phyloP scores from a whole-genome alignment of 1,140 invertebrate species.

The Acarapis woodi region DNA sequence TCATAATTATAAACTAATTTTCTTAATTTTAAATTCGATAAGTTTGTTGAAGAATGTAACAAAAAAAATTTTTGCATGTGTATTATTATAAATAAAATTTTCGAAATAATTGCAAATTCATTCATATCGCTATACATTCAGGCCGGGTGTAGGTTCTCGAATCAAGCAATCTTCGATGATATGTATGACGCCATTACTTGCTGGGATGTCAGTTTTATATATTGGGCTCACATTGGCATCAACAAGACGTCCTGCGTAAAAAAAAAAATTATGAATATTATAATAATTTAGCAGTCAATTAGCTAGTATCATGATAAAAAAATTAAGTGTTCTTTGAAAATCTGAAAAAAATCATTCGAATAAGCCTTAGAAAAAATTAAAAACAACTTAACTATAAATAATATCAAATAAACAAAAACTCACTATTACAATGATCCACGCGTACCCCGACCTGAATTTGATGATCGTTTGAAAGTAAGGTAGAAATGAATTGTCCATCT shows the following conservation, averaged over 20 bases:
- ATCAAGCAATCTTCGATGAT: too few species aligned
- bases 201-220: slow-evolving; percentile 21
- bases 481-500: slow-evolving; percentile 14
- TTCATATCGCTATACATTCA: too few species aligned
- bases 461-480: slow-evolving; percentile 10
- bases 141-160: too few species aligned
- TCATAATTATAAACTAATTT: too few species aligned
- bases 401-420: slow-evolving; percentile 3
- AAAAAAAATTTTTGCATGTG: too few species aligned
- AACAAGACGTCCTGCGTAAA: slow-evolving; percentile 12
- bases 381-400: slow-evolving; percentile 1
- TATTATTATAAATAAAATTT: too few species aligned
- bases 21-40: too few species aligned
- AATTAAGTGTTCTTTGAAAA: too few species aligned
- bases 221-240: slow-evolving; percentile 14
- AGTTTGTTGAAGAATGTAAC: too few species aligned
- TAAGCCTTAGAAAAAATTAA: neutral
- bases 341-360: neutral
- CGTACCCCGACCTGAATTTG: slow-evolving; percentile 13
- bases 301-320: too few species aligned
- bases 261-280: slow-evolving; percentile 2
- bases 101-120: too few species aligned
- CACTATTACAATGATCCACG: slow-evolving; percentile 14
- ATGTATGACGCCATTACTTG: slow-evolving; percentile 27
- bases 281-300: neutral